phyloP scores from a whole-genome alignment of 1,140 invertebrate genomes.

The Caerostris extrusa region DNA sequence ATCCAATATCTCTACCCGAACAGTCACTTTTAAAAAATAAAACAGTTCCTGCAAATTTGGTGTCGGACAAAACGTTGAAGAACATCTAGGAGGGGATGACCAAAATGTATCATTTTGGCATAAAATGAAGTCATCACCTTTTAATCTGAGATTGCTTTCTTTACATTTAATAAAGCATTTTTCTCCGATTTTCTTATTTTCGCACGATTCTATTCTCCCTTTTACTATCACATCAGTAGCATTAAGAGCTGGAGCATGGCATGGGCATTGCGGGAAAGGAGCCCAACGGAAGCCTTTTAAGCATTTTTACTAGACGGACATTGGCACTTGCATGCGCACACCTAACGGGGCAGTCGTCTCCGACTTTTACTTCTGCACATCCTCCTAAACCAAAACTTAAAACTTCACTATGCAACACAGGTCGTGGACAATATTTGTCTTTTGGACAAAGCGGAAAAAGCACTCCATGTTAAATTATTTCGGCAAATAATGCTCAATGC shows the following conservation, averaged over 20 bases:
- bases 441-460: not conserved
- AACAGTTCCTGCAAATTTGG: not conserved
- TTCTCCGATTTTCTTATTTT: not conserved
- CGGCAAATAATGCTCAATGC: not conserved
- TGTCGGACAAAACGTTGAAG: not conserved
- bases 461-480: slow-evolving; percentile 6
- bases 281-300: not conserved
- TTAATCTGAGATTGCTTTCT: not conserved
- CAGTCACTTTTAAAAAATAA: not conserved
- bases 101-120: slow-evolving; percentile 3
- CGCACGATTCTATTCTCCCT: not conserved
- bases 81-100: not conserved
- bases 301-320: not conserved
- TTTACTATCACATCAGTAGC: not conserved
- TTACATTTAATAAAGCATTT: not conserved
- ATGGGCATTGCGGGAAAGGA: not conserved
- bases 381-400: not conserved
- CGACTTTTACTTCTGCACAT: not conserved
- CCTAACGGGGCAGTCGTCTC: not conserved
- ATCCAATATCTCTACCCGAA: not conserved
- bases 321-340: slow-evolving; percentile 3
- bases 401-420: not conserved
- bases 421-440: not conserved
- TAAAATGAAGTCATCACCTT: not conserved
- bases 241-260: not conserved